Conservation (phyloP, 2,888 invertebrate genomes). For the Drosophila silvestris region DNA sequence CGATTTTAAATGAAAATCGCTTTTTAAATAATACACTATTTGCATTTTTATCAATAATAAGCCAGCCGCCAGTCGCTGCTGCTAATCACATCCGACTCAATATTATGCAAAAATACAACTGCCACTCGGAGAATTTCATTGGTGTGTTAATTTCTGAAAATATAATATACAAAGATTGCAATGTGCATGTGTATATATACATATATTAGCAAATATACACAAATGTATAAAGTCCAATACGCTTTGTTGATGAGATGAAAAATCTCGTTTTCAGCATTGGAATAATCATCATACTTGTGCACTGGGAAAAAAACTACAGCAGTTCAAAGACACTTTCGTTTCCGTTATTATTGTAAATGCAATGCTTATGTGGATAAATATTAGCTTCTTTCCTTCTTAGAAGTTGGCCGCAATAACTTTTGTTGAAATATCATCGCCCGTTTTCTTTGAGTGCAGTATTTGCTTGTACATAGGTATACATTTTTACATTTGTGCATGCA, state of each 20-base stretch:
- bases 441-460: conserved; percentile 1
- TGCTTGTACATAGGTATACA: not conserved
- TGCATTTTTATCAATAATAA: conserved; percentile 17
- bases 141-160: conserved; percentile 15
- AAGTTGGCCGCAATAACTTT: not conserved
- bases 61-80: not conserved
- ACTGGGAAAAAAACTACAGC: not conserved
- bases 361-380: not conserved
- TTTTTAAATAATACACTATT: conserved; percentile 4
- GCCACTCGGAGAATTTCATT: conserved; percentile 2
- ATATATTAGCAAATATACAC: not conserved
- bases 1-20: not conserved
- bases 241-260: conserved; percentile 21
- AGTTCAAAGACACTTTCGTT: not conserved
- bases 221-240: not conserved
- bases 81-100: conserved; percentile 13
- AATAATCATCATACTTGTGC: conserved; percentile 4
- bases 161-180: conserved; percentile 10
- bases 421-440: not conserved
- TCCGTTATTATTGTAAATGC: not conserved
- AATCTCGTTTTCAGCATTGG: conserved; percentile 41
- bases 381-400: not conserved
- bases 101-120: conserved; percentile 2
- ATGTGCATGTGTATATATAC: not conserved
- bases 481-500: not conserved